Conservation (phyloP, 2,113 vertebrate species). For the Gopherus evgoodei region DNA sequence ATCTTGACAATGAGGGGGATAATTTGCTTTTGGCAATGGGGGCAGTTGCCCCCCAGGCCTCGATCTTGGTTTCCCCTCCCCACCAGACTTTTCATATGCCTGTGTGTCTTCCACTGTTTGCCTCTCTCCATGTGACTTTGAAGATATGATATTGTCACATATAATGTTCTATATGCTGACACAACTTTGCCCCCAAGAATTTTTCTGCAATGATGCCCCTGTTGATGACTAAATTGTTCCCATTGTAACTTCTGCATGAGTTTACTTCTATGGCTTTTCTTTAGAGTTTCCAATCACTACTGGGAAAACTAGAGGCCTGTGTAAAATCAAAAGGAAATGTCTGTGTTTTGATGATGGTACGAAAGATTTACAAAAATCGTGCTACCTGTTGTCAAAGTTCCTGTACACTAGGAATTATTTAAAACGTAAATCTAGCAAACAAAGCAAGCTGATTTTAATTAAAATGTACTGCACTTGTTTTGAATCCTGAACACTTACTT, state of each 20-base stretch:
- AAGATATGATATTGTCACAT: background rate
- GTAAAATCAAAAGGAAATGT: conserved; percentile 40
- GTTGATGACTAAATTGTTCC: background rate
- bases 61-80: background rate
- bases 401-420: background rate
- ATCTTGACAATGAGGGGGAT: background rate
- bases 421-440: background rate
- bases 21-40: background rate
- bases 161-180: background rate
- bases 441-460: conserved; percentile 38
- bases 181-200: background rate
- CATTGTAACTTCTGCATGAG: conserved; percentile 2
- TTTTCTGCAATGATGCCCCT: background rate
- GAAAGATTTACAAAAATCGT: background rate
- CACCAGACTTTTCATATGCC: background rate
- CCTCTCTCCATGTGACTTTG: background rate
- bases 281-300: conserved; percentile 7
- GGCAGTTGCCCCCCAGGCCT: background rate
- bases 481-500: conserved; percentile 40
- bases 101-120: background rate
- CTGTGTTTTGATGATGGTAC: conserved; percentile 15
- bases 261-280: conserved; percentile 1
- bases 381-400: background rate
- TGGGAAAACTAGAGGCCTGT: conserved; percentile 42
- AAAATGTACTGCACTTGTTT: conserved; percentile 35